Percentiles rank a stretch among this genome's conserved stretches.
Evolutionary conservation across 2,797 vertebrate species (phyloP).

Genomic region (Synanceia verrucosa): DNA sequence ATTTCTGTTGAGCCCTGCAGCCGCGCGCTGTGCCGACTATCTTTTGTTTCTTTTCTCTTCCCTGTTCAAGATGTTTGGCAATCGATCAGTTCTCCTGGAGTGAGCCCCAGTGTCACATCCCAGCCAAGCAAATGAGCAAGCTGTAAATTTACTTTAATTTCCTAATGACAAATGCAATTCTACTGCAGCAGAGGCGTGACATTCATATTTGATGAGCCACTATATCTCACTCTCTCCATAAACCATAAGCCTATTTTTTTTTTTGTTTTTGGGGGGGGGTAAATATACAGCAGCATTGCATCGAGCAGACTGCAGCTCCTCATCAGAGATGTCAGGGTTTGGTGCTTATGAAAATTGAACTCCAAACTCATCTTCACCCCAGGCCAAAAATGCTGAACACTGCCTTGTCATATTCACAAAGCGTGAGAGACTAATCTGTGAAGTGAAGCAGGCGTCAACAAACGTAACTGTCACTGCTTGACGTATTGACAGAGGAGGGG

Average conservation of each 20-base stretch:
- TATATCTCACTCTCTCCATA: constrained; percentile 70
- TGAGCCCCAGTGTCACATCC: constrained; percentile 50
- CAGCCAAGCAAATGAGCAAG: constrained; percentile 39
- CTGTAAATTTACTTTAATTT: constrained; percentile 66
- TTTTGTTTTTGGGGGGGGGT: too few relatives aligned
- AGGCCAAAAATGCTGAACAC: constrained; percentile 61
- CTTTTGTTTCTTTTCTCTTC: constrained; percentile 46
- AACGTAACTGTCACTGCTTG: constrained; percentile 35
- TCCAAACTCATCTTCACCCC: constrained; percentile 69
- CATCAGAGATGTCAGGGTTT: constrained; percentile 64
- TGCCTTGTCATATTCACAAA: constrained; percentile 57
- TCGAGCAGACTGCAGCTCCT: constrained; percentile 41
- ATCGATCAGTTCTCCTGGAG: constrained; percentile 61
- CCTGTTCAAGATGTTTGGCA: constrained; percentile 37
- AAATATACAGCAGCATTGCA: constrained; percentile 54
- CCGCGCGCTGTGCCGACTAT: constrained; percentile 12
- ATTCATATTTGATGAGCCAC: constrained; percentile 71
- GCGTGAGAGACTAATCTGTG: constrained; percentile 60
- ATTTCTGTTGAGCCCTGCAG: constrained; percentile 43
- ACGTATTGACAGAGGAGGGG: constrained; percentile 23
- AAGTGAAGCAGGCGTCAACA: constrained; percentile 49
- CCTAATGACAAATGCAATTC: constrained; percentile 70
- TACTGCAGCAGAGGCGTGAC: constrained; percentile 38
- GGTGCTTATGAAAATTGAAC: constrained; percentile 68
- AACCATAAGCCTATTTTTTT: constrained; percentile 45